Evolutionary conservation across 2,888 invertebrate genomes (phyloP).

Genomic region (Caenorhabditis imperialis): DNA sequence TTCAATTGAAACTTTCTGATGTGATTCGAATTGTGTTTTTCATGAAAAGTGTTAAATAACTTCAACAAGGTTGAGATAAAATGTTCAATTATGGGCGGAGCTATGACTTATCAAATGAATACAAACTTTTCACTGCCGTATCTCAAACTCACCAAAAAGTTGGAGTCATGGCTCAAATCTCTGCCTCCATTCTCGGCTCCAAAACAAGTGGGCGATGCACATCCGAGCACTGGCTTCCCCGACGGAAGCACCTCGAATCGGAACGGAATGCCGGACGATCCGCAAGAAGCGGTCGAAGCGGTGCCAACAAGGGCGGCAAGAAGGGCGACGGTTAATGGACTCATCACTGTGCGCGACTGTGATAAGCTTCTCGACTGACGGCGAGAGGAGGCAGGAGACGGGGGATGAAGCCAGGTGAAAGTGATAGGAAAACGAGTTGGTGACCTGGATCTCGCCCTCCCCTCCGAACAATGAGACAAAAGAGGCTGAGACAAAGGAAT

Average conservation of each 20-base stretch:
- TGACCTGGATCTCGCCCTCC: constrained; percentile 40
- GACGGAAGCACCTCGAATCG: constrained; percentile 72
- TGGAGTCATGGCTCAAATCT: constrained; percentile 60
- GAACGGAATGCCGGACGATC: constrained; percentile 72
- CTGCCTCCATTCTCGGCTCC: constrained; percentile 63
- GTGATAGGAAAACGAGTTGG: constrained; percentile 55
- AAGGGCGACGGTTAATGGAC: constrained; percentile 42
- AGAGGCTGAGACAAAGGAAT: constrained; percentile 16
- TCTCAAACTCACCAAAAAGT: constrained; percentile 56
- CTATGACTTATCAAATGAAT: not conserved
- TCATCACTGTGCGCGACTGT: constrained; percentile 45
- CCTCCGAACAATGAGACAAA: constrained; percentile 39
- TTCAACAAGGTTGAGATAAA: too few species aligned
- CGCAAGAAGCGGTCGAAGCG: constrained; percentile 63
- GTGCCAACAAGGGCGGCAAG: constrained; percentile 41
- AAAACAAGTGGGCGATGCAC: constrained; percentile 71
- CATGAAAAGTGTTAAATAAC: too few species aligned
- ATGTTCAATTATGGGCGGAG: too few species aligned
- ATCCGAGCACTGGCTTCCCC: constrained; percentile 71
- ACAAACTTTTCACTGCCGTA: not conserved
- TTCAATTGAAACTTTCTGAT: too few species aligned
- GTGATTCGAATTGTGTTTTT: too few species aligned
- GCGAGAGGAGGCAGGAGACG: constrained; percentile 28
- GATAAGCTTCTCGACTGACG: constrained; percentile 51
- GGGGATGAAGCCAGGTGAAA: constrained; percentile 50